These are phyloP conservation scores for Anhinga anhinga DNA, from an alignment of 2,113 vertebrate species.

Conservation along the genomic window DNA sequence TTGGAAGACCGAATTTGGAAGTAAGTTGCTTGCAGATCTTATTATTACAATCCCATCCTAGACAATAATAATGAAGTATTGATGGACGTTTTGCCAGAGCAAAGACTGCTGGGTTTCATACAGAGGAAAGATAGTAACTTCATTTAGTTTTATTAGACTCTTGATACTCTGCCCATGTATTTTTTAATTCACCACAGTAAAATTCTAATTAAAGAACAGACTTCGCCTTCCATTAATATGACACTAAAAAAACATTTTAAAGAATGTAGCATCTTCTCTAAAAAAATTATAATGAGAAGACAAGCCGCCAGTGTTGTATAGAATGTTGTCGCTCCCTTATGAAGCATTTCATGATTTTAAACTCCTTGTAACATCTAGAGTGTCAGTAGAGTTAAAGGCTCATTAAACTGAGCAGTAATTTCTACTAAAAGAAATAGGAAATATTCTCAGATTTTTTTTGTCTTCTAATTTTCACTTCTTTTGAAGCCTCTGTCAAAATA, in stretches of 20 bases:
- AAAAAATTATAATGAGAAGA: constrained; percentile 31
- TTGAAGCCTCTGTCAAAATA: constrained; percentile 59
- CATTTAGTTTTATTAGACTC: constrained; percentile 64
- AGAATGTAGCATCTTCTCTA: constrained; percentile 45
- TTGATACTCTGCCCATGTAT: constrained; percentile 61
- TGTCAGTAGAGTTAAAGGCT: constrained; percentile 55
- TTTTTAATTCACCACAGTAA: constrained; percentile 66
- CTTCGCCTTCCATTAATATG: constrained; percentile 61
- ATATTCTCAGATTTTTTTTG: constrained; percentile 31
- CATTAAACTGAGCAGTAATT: constrained; percentile 51
- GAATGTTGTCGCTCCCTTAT: constrained; percentile 46
- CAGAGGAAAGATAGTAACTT: constrained; percentile 44
- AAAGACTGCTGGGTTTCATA: constrained; percentile 47
- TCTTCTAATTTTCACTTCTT: constrained; percentile 63
- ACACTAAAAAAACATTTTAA: constrained; percentile 34
- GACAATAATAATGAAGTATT: constrained; percentile 55
- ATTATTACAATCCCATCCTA: constrained; percentile 22
- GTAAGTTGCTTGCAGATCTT: constrained; percentile 38
- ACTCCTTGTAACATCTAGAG: constrained; percentile 21
- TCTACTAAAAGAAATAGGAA: constrained; percentile 39
- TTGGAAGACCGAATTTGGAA: constrained; percentile 16
- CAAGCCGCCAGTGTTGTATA: neutral
- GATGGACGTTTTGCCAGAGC: constrained; percentile 47
- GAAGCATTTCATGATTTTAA: constrained; percentile 45
- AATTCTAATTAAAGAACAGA: constrained; percentile 69